Base-by-base conservation (phyloP, 2,888 invertebrate genomes). In the Gasteruption jaculator region DNA sequence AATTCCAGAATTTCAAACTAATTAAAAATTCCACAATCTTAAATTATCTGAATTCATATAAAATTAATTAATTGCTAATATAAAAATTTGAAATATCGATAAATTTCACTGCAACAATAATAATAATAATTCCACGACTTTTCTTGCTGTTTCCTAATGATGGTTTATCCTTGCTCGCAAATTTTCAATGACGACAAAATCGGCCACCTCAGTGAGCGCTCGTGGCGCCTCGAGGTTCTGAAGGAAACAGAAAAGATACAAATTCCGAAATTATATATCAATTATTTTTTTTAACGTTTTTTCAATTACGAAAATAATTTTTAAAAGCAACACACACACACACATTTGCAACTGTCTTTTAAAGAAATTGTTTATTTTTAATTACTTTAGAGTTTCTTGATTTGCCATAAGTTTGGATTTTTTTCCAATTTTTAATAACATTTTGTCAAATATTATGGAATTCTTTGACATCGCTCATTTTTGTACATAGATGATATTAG, bases 151-250 rank as follows among this genome's bases (percentile, higher is more conserved):
- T 53, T 59, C 54, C 57, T 57, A 44, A 63, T 66, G 65, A 66
- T 64, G 63, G 56, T 44, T 53, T 54, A 63, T 66, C 62, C 66
- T 66, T 63, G 65, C 63, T 61, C 65, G 63, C 65, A 49, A 58
- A 65, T 56, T 46, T 31, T 49, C 49, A 30, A 44, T 65, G 65
- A 60, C 64, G 65, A 65, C 39, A 63, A 54, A 36, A 46, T 39
- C 37, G 63, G 65, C 65, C 60, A 52, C 56, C 54, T 46, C 46
- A 56, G 53, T 50, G 57, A 49, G 50, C 53, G 61, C 63, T 52
- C 44, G 63, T 54, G 49, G 64, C 57, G 53, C 52, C 53, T 50
- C 53, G 56, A 46, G 48, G 60, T 58, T 49, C 65, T 65, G 65
- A 65, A 61, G 60, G 56, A 58, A 55, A n/a, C n/a, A n/a, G n/a